A percentile compares a stretch with the other conserved stretches of the same genome.
phyloP scores from a whole-genome alignment of 2,797 vertebrate species.

The Bucorvus abyssinicus region DNA sequence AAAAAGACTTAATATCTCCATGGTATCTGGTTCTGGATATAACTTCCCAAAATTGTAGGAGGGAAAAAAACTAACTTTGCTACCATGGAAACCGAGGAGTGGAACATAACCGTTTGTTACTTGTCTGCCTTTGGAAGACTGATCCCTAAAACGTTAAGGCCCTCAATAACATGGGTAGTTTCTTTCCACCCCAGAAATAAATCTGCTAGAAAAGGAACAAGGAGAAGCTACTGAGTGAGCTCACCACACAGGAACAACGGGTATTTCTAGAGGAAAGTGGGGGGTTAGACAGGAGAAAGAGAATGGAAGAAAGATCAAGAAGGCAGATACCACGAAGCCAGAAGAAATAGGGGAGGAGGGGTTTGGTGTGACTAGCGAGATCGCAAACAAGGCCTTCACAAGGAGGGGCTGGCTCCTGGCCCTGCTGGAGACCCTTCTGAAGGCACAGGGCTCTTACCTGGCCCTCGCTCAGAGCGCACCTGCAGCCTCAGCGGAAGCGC shows the following conservation, averaged over 20 bases:
- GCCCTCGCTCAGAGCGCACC: fast-evolving
- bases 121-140: neutral
- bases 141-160: neutral
- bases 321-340: neutral
- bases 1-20: slow-evolving; percentile 42
- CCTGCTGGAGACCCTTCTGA: neutral
- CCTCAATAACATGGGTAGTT: neutral
- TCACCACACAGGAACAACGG: neutral
- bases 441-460: too few species aligned
- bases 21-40: slow-evolving; percentile 32
- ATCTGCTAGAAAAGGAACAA: neutral
- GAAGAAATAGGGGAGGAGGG: neutral
- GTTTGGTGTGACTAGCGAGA: neutral
- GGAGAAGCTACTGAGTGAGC: neutral
- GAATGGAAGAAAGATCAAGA: neutral
- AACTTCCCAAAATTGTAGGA: slow-evolving; percentile 25
- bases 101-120: neutral
- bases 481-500: neutral
- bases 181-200: neutral
- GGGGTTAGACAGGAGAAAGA: neutral
- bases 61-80: neutral
- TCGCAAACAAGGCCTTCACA: neutral
- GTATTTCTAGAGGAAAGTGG: neutral
- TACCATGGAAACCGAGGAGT: slow-evolving; percentile 47
- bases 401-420: neutral